phyloP scores from a whole-genome alignment of 2,888 invertebrate genomes.

The Dolichopus griseipennis region DNA sequence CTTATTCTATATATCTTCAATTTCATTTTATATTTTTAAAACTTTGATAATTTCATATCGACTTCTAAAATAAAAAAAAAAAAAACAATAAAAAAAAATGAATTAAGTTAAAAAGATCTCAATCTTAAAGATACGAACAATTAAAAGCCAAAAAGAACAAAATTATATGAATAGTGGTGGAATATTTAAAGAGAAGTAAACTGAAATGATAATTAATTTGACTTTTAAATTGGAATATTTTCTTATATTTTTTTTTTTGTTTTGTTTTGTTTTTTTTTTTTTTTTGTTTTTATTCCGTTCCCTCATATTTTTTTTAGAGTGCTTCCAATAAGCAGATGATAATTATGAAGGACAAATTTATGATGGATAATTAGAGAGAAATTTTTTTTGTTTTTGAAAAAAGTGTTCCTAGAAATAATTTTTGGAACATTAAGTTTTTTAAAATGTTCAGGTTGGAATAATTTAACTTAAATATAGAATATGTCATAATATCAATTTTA shows the following conservation, averaged over 20 bases:
- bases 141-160: neutral
- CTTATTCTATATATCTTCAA: neutral
- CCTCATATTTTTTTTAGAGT: neutral
- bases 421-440: no score
- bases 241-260: neutral
- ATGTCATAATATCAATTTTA: no score
- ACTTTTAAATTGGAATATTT: neutral
- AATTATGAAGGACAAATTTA: conserved; percentile 6
- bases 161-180: neutral
- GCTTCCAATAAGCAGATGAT: neutral
- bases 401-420: no score
- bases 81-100: neutral
- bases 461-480: no score
- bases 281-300: neutral
- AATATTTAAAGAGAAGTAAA: neutral
- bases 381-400: no score
- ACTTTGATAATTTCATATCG: neutral
- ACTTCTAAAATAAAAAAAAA: neutral
- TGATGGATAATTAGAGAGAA: neutral
- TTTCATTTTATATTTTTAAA: neutral
- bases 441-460: no score
- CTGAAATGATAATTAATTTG: neutral
- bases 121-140: neutral
- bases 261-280: neutral
- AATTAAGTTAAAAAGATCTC: neutral